phyloP scores from a whole-genome alignment of 2,888 invertebrate genomes.

The Lymantria dispar region DNA sequence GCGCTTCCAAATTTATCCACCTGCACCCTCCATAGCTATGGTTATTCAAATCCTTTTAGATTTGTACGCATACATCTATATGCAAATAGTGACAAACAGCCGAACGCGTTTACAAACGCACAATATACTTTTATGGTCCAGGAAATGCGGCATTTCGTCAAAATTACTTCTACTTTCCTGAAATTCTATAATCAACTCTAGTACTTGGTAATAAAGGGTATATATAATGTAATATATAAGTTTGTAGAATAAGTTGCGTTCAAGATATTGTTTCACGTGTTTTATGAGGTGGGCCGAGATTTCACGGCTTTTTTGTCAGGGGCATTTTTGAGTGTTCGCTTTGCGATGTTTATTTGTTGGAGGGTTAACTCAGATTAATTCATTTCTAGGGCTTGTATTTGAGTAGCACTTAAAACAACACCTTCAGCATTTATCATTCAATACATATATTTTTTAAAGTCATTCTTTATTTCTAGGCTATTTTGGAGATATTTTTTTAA shows the following conservation, averaged over 20 bases:
- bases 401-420: no score
- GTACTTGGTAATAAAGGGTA: constrained; percentile 4
- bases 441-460: no score
- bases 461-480: no score
- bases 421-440: no score
- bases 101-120: constrained; percentile 75
- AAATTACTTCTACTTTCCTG: constrained; percentile 21
- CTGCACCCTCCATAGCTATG: constrained; percentile 33
- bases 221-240: neutral
- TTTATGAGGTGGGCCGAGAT: constrained; percentile 79
- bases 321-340: constrained; percentile 67
- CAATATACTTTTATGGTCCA: constrained; percentile 79
- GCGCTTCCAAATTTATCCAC: constrained; percentile 25
- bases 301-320: constrained; percentile 64
- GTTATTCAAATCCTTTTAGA: constrained; percentile 43
- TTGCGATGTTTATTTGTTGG: constrained; percentile 54
- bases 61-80: constrained; percentile 58
- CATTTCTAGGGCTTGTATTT: constrained; percentile 37
- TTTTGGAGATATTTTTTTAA: no score
- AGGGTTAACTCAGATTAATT: constrained; percentile 55
- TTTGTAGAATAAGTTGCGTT: constrained; percentile 32
- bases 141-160: constrained; percentile 65
- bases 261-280: constrained; percentile 80
- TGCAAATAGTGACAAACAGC: constrained; percentile 80
- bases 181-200: constrained; percentile 26